Percentiles rank a stretch among this genome's conserved stretches.
These are phyloP conservation scores for Patella ulyssiponensis DNA, from an alignment of 2,888 invertebrate species.

Conservation along the genomic window DNA sequence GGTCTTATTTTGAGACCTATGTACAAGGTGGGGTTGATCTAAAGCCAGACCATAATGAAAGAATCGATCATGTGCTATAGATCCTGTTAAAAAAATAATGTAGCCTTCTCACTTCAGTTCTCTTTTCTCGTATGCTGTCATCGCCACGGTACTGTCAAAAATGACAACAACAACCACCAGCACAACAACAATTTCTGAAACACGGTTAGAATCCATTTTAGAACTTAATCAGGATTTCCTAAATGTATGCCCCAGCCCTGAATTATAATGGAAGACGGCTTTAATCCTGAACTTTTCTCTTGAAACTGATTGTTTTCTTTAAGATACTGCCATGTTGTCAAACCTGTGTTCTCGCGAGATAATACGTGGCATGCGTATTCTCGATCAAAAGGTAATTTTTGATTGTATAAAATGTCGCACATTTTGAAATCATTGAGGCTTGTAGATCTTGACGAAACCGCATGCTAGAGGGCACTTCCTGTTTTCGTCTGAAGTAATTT, in stretches of 20 bases:
- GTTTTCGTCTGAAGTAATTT: neutral
- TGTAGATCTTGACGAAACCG: neutral
- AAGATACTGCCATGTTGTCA: slow-evolving; percentile 41
- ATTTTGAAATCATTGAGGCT: neutral
- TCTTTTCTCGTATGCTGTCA: slow-evolving; percentile 51
- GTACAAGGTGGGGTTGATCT: slow-evolving; percentile 60
- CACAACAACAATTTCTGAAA: slow-evolving; percentile 23
- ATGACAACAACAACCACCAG: slow-evolving; percentile 44
- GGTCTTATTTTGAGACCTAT: too few relatives aligned
- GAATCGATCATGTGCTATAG: slow-evolving; percentile 55
- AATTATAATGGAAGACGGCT: slow-evolving; percentile 6
- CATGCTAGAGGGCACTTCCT: neutral
- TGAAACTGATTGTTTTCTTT: slow-evolving; percentile 15
- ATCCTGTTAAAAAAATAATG: slow-evolving; percentile 34
- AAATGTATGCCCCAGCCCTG: slow-evolving; percentile 1
- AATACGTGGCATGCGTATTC: slow-evolving; percentile 6
- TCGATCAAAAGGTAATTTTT: neutral
- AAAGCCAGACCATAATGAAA: slow-evolving; percentile 69
- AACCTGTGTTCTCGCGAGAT: slow-evolving; percentile 28
- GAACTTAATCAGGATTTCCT: slow-evolving; percentile 7
- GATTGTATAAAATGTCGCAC: neutral
- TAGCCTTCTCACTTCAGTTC: slow-evolving; percentile 48
- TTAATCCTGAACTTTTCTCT: slow-evolving; percentile 1
- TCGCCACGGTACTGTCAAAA: slow-evolving; percentile 39
- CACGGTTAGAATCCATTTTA: slow-evolving; percentile 17